phyloP scores from a whole-genome alignment of 2,113 vertebrate species.

The Isurus oxyrinchus region DNA sequence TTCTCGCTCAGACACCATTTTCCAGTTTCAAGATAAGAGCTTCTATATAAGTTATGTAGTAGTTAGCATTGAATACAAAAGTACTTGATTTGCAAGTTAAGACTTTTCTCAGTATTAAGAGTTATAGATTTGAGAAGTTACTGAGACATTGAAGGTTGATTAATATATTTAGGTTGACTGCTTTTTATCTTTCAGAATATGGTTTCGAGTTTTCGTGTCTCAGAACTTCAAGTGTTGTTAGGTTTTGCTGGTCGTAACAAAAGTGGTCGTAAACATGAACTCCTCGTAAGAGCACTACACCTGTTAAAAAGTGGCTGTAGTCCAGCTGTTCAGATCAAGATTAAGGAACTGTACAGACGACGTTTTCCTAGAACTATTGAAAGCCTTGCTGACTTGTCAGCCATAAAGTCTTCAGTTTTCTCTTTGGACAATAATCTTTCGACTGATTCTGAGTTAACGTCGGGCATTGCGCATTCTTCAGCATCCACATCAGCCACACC shows the following conservation, averaged over 20 bases:
- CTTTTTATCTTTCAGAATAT: slow-evolving; percentile 63
- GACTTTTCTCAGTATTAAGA: not conserved
- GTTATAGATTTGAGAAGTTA: not conserved
- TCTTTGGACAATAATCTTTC: slow-evolving; percentile 56
- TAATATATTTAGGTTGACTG: not conserved
- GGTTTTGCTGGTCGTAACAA: slow-evolving; percentile 79
- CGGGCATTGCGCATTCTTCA: slow-evolving; percentile 55
- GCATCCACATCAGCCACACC: slow-evolving; percentile 58
- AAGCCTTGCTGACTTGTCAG: slow-evolving; percentile 57
- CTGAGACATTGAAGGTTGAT: not conserved
- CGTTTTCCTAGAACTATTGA: slow-evolving; percentile 70
- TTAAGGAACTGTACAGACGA: slow-evolving; percentile 68
- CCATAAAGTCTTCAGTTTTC: slow-evolving; percentile 55
- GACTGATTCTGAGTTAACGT: slow-evolving; percentile 55
- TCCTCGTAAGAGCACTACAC: slow-evolving; percentile 75
- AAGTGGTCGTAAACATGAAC: slow-evolving; percentile 79
- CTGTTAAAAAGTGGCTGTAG: slow-evolving; percentile 75
- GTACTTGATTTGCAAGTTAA: not conserved
- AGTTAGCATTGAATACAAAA: not conserved
- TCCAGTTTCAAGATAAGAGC: not conserved
- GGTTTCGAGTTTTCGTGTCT: slow-evolving; percentile 80
- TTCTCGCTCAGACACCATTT: not conserved
- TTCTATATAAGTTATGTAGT: not conserved
- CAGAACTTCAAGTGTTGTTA: slow-evolving; percentile 77
- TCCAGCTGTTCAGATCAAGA: slow-evolving; percentile 72